Percentiles rank a stretch among this genome's conserved stretches.
Conservation (phyloP, 92 coral and sea anemone genomes). For the Palythoa grandis region DNA sequence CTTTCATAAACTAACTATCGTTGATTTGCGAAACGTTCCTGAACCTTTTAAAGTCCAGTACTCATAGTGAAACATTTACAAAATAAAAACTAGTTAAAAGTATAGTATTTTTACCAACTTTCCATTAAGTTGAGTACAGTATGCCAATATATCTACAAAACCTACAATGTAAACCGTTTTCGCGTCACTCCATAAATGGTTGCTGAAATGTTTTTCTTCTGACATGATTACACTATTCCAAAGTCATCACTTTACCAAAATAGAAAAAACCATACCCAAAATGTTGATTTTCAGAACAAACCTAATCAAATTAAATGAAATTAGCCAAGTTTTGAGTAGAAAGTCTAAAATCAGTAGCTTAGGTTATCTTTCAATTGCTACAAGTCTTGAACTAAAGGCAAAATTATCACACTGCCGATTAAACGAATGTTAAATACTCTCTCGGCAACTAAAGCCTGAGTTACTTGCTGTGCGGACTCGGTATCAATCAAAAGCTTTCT, state of each 20-base stretch:
- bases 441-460: background rate
- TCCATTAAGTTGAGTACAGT: background rate
- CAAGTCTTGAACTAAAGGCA: background rate
- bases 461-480: background rate
- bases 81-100: background rate
- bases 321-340: background rate
- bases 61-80: background rate
- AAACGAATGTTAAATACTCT: background rate
- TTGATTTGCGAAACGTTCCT: too few relatives aligned
- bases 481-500: conserved; percentile 29
- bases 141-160: background rate
- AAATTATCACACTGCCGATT: background rate
- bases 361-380: too few relatives aligned
- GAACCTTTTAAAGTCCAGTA: too few relatives aligned
- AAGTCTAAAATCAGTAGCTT: background rate
- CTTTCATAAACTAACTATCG: too few relatives aligned
- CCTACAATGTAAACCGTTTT: background rate
- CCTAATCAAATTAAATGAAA: too few relatives aligned
- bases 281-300: too few relatives aligned
- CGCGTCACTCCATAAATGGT: background rate
- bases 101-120: background rate
- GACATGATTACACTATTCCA: background rate
- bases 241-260: background rate
- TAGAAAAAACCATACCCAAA: too few relatives aligned
- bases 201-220: background rate